Base-by-base conservation (phyloP, 1,140 invertebrate species). In the Drosophila ambigua region DNA sequence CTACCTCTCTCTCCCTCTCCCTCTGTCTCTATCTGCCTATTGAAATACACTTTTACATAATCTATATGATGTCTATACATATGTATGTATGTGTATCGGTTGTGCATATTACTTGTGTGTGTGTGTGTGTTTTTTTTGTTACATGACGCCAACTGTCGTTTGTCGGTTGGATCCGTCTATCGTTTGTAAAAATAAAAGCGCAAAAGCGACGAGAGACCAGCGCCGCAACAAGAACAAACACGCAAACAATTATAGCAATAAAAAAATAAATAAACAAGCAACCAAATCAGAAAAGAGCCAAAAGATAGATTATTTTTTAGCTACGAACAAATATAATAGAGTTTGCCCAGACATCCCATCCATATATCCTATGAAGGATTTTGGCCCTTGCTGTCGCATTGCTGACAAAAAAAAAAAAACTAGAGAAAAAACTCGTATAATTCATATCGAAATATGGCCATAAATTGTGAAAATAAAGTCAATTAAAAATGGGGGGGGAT, bases 201-300 rank as follows among this genome's bases (percentile, higher is more conserved):
- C 50, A 9, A 55, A 69, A 67, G 23, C 50, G 45, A 4, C 44
- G 39, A 43, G 26, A 46, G 26, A 46, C 46, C 13, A 54, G 50
- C 39, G 44, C 11, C 35, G 35, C 35, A 72, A 55, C 46, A 72
- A 59, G 39, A 60, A 35, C 41, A 45, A 72, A 39, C 72, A 75
- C 53, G 72, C 72, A 75, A 74, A 74, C 49, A 74, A 74, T 61
- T 64, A 74, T 58, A 74, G 57, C 60, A 73, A 72, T 52, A 74
- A 58, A 58, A 73, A 73, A 57, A 58, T 31, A 35, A 54, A 46
- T n/a, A 51, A 35, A 23, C n/a, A 59, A 23, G 45, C n/a, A 48
- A 20, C 15, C 28, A 45, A 72, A 55, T 28, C 16, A 28, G 11
- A 35, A 45, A 39, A 45, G 13, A 73, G 52, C 59, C 59, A 72